Percentiles rank a stretch among this genome's conserved stretches.
phyloP scores from a whole-genome alignment of 2,888 invertebrate genomes.

The Epinotia nisella region DNA sequence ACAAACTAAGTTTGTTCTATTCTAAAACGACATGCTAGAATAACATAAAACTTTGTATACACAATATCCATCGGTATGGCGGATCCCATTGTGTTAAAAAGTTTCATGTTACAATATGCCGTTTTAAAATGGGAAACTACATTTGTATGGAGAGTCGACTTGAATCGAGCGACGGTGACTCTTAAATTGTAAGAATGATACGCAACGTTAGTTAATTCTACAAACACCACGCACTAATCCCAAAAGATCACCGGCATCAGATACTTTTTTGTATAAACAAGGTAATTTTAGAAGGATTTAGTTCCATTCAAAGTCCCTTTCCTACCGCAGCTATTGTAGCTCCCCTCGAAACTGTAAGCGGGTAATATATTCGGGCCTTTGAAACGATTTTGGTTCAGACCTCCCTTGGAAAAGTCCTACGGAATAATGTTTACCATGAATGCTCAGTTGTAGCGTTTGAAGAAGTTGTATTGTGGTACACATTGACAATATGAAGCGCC shows the following conservation, averaged over 20 bases:
- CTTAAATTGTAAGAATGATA: background rate
- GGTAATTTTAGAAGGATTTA: constrained; percentile 54
- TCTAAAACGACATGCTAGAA: too few relatives aligned
- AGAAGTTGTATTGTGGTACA: background rate
- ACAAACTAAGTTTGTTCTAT: too few relatives aligned
- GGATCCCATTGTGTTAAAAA: too few relatives aligned
- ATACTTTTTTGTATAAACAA: constrained; percentile 49
- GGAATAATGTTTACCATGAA: constrained; percentile 20
- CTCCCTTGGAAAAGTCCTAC: constrained; percentile 22
- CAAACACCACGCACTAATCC: constrained; percentile 24
- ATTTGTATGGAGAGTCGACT: too few relatives aligned
- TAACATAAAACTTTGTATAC: too few relatives aligned
- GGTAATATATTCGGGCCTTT: constrained; percentile 48
- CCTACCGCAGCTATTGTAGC: constrained; percentile 54
- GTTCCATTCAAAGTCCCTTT: constrained; percentile 57
- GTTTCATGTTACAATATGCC: too few relatives aligned
- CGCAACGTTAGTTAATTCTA: background rate
- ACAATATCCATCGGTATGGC: too few relatives aligned
- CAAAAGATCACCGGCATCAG: constrained; percentile 46
- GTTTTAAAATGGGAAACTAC: too few relatives aligned
- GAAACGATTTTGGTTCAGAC: constrained; percentile 41
- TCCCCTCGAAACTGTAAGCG: constrained; percentile 51
- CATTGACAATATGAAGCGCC: background rate
- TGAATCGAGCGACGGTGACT: too few relatives aligned
- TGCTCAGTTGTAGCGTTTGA: constrained; percentile 10